Conservation (phyloP, 2,797 vertebrate genomes). For the Craterocephalus amniculus region DNA sequence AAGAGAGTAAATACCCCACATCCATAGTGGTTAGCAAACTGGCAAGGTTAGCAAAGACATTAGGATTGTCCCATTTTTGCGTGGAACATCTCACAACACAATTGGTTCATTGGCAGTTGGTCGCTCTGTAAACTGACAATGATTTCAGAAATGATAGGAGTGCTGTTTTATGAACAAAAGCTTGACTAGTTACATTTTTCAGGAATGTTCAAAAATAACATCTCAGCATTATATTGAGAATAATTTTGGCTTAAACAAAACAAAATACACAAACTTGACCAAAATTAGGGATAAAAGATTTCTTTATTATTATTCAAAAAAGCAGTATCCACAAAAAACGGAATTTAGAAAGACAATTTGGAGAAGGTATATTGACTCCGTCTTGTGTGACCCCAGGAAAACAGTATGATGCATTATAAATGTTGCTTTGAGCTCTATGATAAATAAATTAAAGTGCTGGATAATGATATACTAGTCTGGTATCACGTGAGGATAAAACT, state of each 20-base stretch:
- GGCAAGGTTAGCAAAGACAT: no score
- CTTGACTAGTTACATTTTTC: no score
- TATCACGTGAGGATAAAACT: neutral
- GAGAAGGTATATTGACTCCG: no score
- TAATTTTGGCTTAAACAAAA: neutral
- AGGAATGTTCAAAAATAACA: neutral
- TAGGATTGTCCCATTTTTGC: no score
- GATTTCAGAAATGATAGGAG: neutral
- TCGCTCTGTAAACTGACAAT: neutral
- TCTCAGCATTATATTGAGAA: neutral
- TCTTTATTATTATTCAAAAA: no score
- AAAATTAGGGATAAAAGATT: no score
- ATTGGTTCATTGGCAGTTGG: neutral
- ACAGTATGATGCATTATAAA: neutral
- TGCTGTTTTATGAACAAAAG: neutral
- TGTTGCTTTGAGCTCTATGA: neutral
- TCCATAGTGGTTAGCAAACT: constrained; percentile 60
- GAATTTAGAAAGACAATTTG: no score
- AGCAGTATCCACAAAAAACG: no score
- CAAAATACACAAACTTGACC: no score
- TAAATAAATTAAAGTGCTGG: neutral
- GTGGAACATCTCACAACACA: neutral
- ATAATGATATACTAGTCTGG: neutral
- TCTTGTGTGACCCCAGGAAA: no score
- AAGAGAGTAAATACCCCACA: constrained; percentile 41